Evolutionary conservation across 2,797 vertebrate genomes (phyloP).

Genomic region (Hybognathus amarus): DNA sequence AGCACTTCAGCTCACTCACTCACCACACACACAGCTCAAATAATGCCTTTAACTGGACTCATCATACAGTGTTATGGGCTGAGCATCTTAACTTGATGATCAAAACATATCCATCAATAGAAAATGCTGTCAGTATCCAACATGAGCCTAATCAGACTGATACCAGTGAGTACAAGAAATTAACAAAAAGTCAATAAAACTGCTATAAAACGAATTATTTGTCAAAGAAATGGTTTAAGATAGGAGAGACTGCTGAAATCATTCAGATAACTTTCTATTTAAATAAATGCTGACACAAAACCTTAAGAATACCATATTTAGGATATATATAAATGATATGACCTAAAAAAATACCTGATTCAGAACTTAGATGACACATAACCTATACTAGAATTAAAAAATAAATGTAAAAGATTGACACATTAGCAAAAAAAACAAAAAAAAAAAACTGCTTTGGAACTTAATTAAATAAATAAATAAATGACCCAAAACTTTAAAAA

Average conservation of each 20-base stretch:
- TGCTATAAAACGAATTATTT: background rate
- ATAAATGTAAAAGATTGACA: no score
- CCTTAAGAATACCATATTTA: no score
- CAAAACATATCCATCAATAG: background rate
- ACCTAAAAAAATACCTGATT: no score
- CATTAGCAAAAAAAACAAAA: background rate
- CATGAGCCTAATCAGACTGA: background rate
- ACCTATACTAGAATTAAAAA: background rate
- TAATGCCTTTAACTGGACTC: background rate
- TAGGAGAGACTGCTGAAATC: background rate
- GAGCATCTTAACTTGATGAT: background rate
- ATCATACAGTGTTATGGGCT: background rate
- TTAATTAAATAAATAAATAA: no score
- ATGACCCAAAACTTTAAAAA: no score
- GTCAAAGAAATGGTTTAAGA: background rate
- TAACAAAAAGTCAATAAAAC: background rate
- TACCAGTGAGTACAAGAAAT: background rate
- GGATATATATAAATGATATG: no score
- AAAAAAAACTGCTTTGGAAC: no score
- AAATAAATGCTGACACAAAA: background rate
- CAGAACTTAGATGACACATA: background rate
- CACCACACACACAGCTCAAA: background rate
- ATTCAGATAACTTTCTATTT: background rate
- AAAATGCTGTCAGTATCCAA: background rate
- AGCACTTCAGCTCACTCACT: slow-evolving; percentile 46